Percentiles rank a stretch among this genome's conserved stretches.
phyloP scores from a whole-genome alignment of 1,140 invertebrate species.

The Oryctes rhinoceros region DNA sequence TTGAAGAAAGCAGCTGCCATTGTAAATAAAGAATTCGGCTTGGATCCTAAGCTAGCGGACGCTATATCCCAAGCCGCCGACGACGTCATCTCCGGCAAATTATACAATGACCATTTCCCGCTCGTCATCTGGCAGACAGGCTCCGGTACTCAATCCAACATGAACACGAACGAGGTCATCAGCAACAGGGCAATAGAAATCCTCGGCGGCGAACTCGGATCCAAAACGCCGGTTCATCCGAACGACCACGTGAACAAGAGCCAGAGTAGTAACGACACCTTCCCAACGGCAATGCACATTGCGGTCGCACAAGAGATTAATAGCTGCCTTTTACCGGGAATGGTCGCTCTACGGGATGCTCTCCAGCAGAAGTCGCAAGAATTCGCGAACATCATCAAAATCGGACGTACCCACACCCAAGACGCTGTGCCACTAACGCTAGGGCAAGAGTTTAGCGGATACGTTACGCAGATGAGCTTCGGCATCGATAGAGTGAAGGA shows the following conservation, averaged over 20 bases:
- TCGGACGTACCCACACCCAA: conserved; percentile 73
- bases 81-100: conserved; percentile 93
- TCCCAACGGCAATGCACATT: conserved; percentile 99
- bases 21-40: conserved; percentile 92
- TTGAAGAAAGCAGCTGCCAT: conserved; percentile 97
- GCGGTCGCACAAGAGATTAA: conserved; percentile 93
- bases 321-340: conserved; percentile 78
- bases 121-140: conserved; percentile 99
- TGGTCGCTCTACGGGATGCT: conserved; percentile 79
- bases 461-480: conserved; percentile 70
- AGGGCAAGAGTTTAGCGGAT: conserved; percentile 78
- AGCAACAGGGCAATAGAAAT: conserved; percentile 96
- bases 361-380: conserved; percentile 65
- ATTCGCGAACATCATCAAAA: conserved; percentile 72
- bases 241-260: conserved; percentile 99
- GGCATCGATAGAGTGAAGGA: conserved; percentile 70
- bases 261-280: conserved; percentile 99
- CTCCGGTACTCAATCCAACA: conserved; percentile 98
- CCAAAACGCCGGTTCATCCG: conserved; percentile 95
- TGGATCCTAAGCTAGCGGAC: conserved; percentile 88
- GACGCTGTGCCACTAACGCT: conserved; percentile 78
- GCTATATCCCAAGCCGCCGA: conserved; percentile 93
- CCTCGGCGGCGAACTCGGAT: conserved; percentile 90
- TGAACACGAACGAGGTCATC: conserved; percentile 99
- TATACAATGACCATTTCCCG: conserved; percentile 96